Evolutionary conservation across 2,113 vertebrate genomes (phyloP).

Genomic region (Aspidoscelis tigris): DNA sequence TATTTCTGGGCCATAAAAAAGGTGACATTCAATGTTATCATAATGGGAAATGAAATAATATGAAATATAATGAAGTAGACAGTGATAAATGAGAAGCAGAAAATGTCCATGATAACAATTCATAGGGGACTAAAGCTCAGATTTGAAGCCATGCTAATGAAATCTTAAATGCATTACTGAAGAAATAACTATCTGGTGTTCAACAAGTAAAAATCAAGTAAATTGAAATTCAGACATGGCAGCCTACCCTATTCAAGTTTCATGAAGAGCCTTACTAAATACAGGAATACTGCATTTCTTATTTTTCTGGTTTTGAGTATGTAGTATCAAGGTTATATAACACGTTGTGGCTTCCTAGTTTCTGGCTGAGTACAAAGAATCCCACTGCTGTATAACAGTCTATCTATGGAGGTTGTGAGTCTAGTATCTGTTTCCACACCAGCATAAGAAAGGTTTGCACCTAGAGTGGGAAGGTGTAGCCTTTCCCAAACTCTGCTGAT

Average conservation of each 20-base stretch:
- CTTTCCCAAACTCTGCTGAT: too few species aligned
- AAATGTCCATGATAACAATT: not conserved
- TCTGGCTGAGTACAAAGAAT: too few species aligned
- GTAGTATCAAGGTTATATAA: too few species aligned
- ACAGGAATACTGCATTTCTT: not conserved
- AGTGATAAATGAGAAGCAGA: slow-evolving; percentile 8
- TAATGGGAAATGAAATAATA: not conserved
- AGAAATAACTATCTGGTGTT: not conserved
- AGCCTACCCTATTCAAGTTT: not conserved
- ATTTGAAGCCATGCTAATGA: not conserved
- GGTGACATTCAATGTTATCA: not conserved
- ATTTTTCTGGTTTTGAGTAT: not conserved
- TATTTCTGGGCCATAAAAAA: not conserved
- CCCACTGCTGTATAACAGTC: too few species aligned
- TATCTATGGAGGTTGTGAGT: too few species aligned
- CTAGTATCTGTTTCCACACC: too few species aligned
- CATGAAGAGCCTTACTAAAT: not conserved
- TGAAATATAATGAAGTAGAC: not conserved
- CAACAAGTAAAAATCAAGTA: not conserved
- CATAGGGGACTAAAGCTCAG: not conserved
- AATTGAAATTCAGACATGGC: not conserved
- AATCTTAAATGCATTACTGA: not conserved
- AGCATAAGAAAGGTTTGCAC: too few species aligned
- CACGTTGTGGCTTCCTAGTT: too few species aligned
- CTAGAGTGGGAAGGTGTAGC: too few species aligned